Evolutionary conservation across 2,888 invertebrate species (phyloP).

Genomic region (Ferrisia virgata): DNA sequence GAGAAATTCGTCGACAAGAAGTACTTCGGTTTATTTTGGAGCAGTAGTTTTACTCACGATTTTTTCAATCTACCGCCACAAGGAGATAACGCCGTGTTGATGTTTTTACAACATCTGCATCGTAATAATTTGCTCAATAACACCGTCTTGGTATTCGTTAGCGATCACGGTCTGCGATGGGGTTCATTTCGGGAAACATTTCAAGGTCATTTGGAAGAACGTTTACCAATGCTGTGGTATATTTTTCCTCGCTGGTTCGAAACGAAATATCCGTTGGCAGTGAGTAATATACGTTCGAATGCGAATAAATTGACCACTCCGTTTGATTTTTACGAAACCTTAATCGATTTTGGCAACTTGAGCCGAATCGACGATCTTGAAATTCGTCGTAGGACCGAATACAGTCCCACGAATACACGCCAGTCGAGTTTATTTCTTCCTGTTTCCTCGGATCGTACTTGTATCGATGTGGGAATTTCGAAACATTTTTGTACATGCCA

Average conservation of each 20-base stretch:
- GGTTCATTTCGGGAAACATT: slow-evolving; percentile 78
- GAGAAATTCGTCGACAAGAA: slow-evolving; percentile 55
- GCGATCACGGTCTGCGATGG: slow-evolving; percentile 89
- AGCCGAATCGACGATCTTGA: slow-evolving; percentile 54
- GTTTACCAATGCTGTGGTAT: slow-evolving; percentile 73
- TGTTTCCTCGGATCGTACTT: slow-evolving; percentile 70
- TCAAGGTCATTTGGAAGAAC: slow-evolving; percentile 82
- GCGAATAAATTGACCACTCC: slow-evolving; percentile 72
- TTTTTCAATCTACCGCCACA: slow-evolving; percentile 72
- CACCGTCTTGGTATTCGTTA: slow-evolving; percentile 69
- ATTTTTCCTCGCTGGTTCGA: slow-evolving; percentile 71
- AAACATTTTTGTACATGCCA: slow-evolving; percentile 89
- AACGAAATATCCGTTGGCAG: slow-evolving; percentile 61
- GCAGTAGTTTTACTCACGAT: slow-evolving; percentile 79
- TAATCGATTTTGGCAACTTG: slow-evolving; percentile 65
- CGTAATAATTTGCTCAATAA: slow-evolving; percentile 60
- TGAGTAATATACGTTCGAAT: slow-evolving; percentile 66
- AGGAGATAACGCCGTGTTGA: slow-evolving; percentile 66
- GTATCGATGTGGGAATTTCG: slow-evolving; percentile 71
- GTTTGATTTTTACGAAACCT: slow-evolving; percentile 78
- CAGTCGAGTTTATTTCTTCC: slow-evolving; percentile 75
- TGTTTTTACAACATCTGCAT: slow-evolving; percentile 60
- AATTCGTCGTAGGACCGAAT: slow-evolving; percentile 46
- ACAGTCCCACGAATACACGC: slow-evolving; percentile 51
- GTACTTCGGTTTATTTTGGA: slow-evolving; percentile 82